These are phyloP conservation scores for Eristalinus aeneus DNA, from an alignment of 2,888 invertebrate genomes.

Conservation along the genomic window DNA sequence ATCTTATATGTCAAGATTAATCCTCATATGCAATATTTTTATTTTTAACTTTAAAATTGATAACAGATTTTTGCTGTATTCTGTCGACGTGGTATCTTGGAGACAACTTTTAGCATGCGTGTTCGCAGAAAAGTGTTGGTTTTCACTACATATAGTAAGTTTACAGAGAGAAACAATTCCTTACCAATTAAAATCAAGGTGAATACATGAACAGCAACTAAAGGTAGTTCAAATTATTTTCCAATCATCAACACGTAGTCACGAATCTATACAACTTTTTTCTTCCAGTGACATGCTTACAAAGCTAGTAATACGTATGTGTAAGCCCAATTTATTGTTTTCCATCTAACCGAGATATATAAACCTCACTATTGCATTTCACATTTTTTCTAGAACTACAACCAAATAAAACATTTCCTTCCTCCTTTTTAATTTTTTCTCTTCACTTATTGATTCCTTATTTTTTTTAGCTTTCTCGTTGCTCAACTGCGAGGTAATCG, in stretches of 20 bases:
- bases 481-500: neutral
- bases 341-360: conserved; percentile 9
- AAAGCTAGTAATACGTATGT: conserved; percentile 20
- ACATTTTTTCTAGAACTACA: neutral
- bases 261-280: conserved; percentile 28
- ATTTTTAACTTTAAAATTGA: neutral
- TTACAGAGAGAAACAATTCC: neutral
- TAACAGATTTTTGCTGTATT: conserved; percentile 11
- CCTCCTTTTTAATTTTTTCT: neutral
- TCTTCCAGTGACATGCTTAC: conserved; percentile 21
- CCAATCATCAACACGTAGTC: conserved; percentile 34
- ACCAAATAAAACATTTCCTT: neutral
- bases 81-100: conserved; percentile 32
- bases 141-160: neutral
- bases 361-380: conserved; percentile 3
- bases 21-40: neutral
- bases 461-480: neutral
- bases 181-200: conserved; percentile 21
- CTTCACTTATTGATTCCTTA: neutral
- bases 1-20: neutral
- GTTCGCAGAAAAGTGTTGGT: neutral
- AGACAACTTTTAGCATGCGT: neutral
- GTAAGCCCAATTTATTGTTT: conserved; percentile 31
- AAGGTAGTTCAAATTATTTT: conserved; percentile 9
- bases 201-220: conserved; percentile 10